Evolutionary conservation across 2,888 invertebrate genomes (phyloP), one percentile per base, ranked within the genome.

Genomic region (Cataglyphis cursor): DNA sequence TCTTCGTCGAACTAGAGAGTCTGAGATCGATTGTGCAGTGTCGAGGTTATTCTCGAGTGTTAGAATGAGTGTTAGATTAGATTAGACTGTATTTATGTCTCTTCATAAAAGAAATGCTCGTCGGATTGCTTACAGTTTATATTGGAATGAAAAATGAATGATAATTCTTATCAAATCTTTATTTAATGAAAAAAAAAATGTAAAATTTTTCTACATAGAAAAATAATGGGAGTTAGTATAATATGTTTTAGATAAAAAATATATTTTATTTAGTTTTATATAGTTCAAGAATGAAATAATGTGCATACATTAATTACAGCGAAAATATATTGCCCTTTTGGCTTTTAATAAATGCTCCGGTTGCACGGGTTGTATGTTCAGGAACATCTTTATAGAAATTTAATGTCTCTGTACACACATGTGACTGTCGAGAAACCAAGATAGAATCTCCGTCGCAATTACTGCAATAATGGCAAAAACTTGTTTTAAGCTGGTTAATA

Each of bases 401-500:
- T 28, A 21, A 62, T 62, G 15, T 51, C 21, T 44, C 24, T 24
- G 4, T 35, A 21, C n/a, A n/a, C n/a, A n/a, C n/a, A 2, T 21
- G 31, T 5, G 10, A 51, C 41, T 12, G 9, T 48, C 8, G 9
- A 35, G 12, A 66, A 24, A 54, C 41, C 3, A 35, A 41, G 28
- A 65, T 6, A 41, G 59, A 18, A 10, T 59, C 18, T 44, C 15
- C 21, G 15, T 62, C 15, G 24, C 66, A 10, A 66, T 51, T 73
- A 57, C 0, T 41, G 24, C 21, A 9, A 65, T 65, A 61, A 59
- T 35, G 38, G 24, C 61, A 24, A 35, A 35, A 83, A 74, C 38
- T 74, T 44, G 54, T 74, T 83, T 81, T 24, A 59, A 28, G 3
- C 28, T 35, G 54, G 59, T 72, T 72, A 59, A 61, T 73, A 18